Evolutionary conservation across 2,113 vertebrate genomes (phyloP), one percentile per base, ranked within the genome.

Genomic region (Dolichallabes microphthalmus): DNA sequence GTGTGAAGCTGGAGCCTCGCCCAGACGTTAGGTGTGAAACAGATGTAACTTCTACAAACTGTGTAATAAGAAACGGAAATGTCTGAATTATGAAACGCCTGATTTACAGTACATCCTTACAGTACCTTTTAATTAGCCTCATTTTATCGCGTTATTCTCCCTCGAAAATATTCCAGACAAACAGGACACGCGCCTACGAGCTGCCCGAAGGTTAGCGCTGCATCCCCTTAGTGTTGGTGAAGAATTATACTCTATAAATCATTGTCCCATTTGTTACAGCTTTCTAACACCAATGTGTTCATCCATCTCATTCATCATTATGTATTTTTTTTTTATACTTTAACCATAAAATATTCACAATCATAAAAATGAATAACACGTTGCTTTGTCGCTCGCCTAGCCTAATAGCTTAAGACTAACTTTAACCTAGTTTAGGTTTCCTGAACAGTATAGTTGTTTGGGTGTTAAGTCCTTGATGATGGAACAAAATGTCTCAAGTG

Each of bases 1-100:
- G 80, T 39, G 75, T 58, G 78, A 80, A 68, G n/a, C 85, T 83
- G 68, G 77, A 83, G 25, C 69, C 53, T 13, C 73, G 66, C 53
- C 35, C 5, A 17, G 60, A 35, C 58, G 20, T 53, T 39, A 57
- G 61, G 82, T 77, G 82, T 17, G 69, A 86, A 88, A 83, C 87
- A 83, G 87, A 86, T 86, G 81, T 71, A 64, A n/a, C 35, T 60
- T 83, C 22, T 76, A 71, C 27, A 71, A 71, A 74, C 64, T 45
- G 35, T 25, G 9, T 7, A 19, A 69, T 69, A 1, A 39, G 35
- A 39, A 20, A 35, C 35, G 39, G 0, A 9, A 66, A 17, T 83
- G 39, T 50, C 27, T 78, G 22, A 80, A 22, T 32, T 35, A 22
- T 69, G 32, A 79, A 71, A 39, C 15, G 7, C 11, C 25, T 27